Conservation (phyloP, 2,113 vertebrate genomes). For the Recurvirostra avosetta region DNA sequence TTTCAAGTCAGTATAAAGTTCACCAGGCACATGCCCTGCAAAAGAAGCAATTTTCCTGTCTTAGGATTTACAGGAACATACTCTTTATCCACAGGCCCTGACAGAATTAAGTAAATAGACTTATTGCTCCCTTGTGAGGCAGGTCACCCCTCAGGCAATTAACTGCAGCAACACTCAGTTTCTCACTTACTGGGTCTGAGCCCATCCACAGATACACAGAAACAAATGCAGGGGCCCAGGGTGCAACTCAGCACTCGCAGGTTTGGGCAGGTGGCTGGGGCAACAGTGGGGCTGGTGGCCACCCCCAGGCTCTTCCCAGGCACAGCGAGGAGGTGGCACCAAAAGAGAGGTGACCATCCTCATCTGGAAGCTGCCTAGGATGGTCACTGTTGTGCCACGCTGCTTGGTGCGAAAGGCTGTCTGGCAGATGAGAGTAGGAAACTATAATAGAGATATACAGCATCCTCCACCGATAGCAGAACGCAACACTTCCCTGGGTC, state of each 20-base stretch:
- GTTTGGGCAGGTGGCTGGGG: background rate
- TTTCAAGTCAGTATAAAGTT: background rate
- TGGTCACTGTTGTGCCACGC: fast-evolving
- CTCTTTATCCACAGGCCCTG: background rate
- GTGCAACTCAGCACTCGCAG: background rate
- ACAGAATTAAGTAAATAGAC: background rate
- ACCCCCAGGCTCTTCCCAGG: background rate
- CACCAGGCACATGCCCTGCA: background rate
- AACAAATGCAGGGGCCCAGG: fast-evolving
- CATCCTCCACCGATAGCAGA: background rate
- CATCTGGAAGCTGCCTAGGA: background rate
- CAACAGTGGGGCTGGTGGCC: background rate
- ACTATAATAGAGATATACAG: fast-evolving
- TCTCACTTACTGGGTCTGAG: background rate
- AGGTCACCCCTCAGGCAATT: background rate
- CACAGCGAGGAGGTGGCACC: no score
- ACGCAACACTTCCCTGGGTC: background rate
- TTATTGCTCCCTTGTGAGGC: background rate
- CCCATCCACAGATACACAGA: background rate
- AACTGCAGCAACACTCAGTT: fast-evolving
- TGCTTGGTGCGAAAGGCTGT: background rate
- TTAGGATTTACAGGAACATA: background rate
- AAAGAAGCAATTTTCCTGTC: background rate
- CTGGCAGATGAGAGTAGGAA: background rate
- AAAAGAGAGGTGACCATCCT: background rate